Base-by-base conservation (phyloP, 2,113 vertebrate genomes). In the Abramis brama region DNA sequence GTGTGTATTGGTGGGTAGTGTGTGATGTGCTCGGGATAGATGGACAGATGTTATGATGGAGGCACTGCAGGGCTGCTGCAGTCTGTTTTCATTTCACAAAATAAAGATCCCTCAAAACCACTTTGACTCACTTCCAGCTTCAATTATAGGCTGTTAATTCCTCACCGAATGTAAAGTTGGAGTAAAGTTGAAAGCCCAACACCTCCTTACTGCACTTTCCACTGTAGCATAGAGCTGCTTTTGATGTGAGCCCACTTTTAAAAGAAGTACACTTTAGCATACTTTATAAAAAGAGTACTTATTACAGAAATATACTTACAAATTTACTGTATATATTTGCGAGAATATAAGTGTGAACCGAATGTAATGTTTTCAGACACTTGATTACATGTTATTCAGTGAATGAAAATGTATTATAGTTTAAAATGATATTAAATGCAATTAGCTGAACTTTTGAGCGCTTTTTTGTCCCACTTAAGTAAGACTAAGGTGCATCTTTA, bases 1-100 rank as follows among this genome's bases (percentile, higher is more conserved):
- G 79, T 83, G 62, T 82, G 25, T 76, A 84, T 85, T 62, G 77
- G 52, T 79, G 79, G 30, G 17, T 68, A 70, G 43, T 68, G 66
- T 50, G 64, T 86, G 43, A 80, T 83, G 64, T 52, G 62, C n/a
- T 74, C 21, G 13, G 75, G 74, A 83, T 55, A 71, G 76, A 79
- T 84, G 57, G 74, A 76, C 84, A 88, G 81, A 82, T 82, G 83
- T 82, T 82, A 82, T 57, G 83, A 52, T 64, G 73, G 79, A 45
- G 30, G 52, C 27, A 81, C 79, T 82, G 68, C 57, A 64, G 81
- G 74, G 59, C 79, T 83, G 85, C 45, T 21, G 80, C 85, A 82
- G 85, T 83, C 79, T 86, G 85, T 75, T 86, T 60, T 82, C 71
- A 45, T 77, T 57, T 60, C 17, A 23, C 50, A 33, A 36, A 25